Base-by-base conservation (phyloP, 2,888 invertebrate genomes). In the Peribatodes rhomboidaria region DNA sequence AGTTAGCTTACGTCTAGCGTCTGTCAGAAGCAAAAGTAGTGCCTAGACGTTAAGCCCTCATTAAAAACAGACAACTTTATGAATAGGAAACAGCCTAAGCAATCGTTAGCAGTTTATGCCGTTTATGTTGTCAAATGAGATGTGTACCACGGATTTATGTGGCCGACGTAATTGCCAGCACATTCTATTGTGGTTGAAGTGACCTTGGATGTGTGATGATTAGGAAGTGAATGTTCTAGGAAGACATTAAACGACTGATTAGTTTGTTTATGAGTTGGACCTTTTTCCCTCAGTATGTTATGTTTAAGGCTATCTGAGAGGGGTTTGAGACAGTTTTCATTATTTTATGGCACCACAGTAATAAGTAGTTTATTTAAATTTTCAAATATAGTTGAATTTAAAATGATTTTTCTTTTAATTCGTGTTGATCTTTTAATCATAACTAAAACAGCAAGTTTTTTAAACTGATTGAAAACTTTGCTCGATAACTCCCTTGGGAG, bases 121-220 rank as follows among this genome's bases (percentile, higher is more conserved):
- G 59, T 60, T 65, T 65, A 65, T 50, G 52, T 50, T 65, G 65
- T 65, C 65, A 65, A 60, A 60, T 65, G 56, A 47, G 65, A 55
- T 33, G 37, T 50, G 54, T 54, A 54, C 56, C 39, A 54, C 33
- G 56, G 59, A 65, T 65, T 60, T 60, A 65, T 65, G 60, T 56
- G 44, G 9, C 10, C 37, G 13, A 31, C 35, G 37, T 65, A 56
- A 60, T 65, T 60, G 35, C 50, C 39, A 37, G 31, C 33, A 37
- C 44, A 56, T 41, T 60, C 52, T 60, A 44, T 65, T 65, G 55
- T 65, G 33, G 61, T 14, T 39, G 39, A 1, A 2, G 52, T 35
- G 33, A 46, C 65, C 65, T 56, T 65, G 44, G 31, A 31, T 53
- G 13, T 20, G 14, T 60, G 65, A 60, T 60, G 65, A 56, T 60